A percentile compares a stretch with the other conserved stretches of the same genome.
phyloP scores from a whole-genome alignment of 2,888 invertebrate genomes.

The Bombylius discolor region DNA sequence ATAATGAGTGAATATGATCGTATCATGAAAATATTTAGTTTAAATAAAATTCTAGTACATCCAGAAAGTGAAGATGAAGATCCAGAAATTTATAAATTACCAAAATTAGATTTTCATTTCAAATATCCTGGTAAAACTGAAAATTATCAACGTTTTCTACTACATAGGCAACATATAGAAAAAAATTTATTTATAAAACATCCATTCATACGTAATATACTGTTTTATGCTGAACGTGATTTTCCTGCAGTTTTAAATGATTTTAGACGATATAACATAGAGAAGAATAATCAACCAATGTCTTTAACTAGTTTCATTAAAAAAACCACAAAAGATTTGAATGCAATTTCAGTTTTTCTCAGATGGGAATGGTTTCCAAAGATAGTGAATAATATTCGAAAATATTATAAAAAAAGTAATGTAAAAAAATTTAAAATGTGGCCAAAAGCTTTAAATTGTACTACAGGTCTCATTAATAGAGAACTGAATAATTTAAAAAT shows the following conservation, averaged over 20 bases:
- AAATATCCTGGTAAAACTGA: slow-evolving; percentile 49
- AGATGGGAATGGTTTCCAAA: slow-evolving; percentile 37
- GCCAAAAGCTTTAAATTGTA: slow-evolving; percentile 31
- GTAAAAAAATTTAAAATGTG: slow-evolving; percentile 21
- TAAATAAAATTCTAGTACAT: slow-evolving; percentile 49
- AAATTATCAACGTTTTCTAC: slow-evolving; percentile 45
- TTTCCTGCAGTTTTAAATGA: slow-evolving; percentile 33
- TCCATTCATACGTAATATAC: slow-evolving; percentile 44
- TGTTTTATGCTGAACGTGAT: slow-evolving; percentile 28
- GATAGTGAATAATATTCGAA: slow-evolving; percentile 27
- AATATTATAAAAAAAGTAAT: slow-evolving; percentile 25
- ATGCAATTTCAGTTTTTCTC: slow-evolving; percentile 30
- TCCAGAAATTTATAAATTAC: slow-evolving; percentile 31
- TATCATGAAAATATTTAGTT: slow-evolving; percentile 48
- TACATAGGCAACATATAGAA: slow-evolving; percentile 42
- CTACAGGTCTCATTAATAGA: slow-evolving; percentile 41
- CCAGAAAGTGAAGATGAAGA: slow-evolving; percentile 42
- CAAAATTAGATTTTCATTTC: slow-evolving; percentile 34
- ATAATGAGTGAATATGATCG: slow-evolving; percentile 44
- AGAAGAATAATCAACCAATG: not conserved
- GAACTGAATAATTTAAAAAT: slow-evolving; percentile 56
- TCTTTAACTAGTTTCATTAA: slow-evolving; percentile 21
- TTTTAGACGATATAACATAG: slow-evolving; percentile 21
- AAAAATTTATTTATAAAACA: slow-evolving; percentile 47
- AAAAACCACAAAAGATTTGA: slow-evolving; percentile 26